Conservation (phyloP, 2,113 vertebrate genomes). For the Colaptes auratus region DNA sequence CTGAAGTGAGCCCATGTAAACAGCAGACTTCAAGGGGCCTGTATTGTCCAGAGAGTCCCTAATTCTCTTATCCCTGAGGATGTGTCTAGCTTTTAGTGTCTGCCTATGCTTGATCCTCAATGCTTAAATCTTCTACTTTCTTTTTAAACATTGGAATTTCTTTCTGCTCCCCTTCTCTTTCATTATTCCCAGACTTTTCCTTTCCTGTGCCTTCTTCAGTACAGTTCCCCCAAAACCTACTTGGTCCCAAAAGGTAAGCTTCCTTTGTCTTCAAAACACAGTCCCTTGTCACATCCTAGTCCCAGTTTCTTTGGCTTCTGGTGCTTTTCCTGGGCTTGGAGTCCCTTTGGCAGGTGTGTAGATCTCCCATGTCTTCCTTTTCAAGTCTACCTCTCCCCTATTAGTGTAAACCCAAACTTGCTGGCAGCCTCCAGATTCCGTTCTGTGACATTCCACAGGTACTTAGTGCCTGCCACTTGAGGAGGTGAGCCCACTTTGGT, state of each 20-base stretch:
- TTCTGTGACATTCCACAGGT: not conserved
- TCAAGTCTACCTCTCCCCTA: not conserved
- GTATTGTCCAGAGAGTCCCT: not conserved
- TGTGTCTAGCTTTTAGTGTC: not conserved
- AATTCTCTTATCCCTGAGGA: not conserved
- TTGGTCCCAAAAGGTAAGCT: not conserved
- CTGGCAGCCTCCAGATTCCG: not conserved
- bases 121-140: not conserved
- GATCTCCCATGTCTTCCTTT: not conserved
- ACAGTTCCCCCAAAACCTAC: not conserved
- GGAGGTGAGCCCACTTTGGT: not conserved
- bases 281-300: not conserved
- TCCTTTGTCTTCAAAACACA: not conserved
- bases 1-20: not conserved
- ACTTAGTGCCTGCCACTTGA: not conserved
- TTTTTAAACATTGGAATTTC: not conserved
- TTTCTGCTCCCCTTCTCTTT: not conserved
- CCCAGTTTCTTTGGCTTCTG: not conserved
- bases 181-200: not conserved
- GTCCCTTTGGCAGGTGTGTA: not conserved
- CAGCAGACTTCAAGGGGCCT: not conserved
- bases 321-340: not conserved
- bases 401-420: not conserved
- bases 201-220: not conserved
- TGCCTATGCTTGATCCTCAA: not conserved